These are phyloP conservation scores for Lasioglossum figueresi DNA, from an alignment of 2,888 invertebrate species.

Conservation along the genomic window DNA sequence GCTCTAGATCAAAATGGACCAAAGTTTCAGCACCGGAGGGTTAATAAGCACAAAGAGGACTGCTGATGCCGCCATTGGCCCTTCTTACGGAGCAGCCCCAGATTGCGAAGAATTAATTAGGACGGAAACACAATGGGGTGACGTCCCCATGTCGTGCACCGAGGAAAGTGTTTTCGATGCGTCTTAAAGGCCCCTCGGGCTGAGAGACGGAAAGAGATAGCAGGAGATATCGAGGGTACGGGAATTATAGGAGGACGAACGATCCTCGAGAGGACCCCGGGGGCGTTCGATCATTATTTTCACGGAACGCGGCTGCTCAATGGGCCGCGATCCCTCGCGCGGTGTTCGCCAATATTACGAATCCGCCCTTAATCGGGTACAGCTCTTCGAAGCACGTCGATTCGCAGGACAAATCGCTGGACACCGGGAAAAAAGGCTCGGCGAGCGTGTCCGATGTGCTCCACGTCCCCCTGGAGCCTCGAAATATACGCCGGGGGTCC, in stretches of 20 bases:
- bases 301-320: slow-evolving; percentile 74
- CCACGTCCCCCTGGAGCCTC: slow-evolving; percentile 14
- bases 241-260: slow-evolving; percentile 66
- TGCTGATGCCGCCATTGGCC: neutral
- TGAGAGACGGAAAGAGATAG: slow-evolving; percentile 41
- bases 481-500: slow-evolving; percentile 31
- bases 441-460: neutral
- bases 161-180: slow-evolving; percentile 64
- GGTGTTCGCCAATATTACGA: slow-evolving; percentile 71
- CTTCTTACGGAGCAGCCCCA: neutral
- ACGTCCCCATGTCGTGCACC: slow-evolving; percentile 3
- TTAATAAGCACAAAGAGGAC: neutral
- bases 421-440: slow-evolving; percentile 29
- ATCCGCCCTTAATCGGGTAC: slow-evolving; percentile 70
- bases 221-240: slow-evolving; percentile 61
- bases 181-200: slow-evolving; percentile 49
- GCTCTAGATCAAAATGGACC: neutral
- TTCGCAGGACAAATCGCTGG: slow-evolving; percentile 62
- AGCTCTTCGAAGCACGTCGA: slow-evolving; percentile 50
- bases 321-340: slow-evolving; percentile 72
- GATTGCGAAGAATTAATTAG: slow-evolving; percentile 51
- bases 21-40: neutral
- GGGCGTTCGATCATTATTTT: slow-evolving; percentile 75
- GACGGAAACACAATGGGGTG: slow-evolving; percentile 12
- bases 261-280: slow-evolving; percentile 65